Conservation (phyloP, 2,113 vertebrate species). For the Alligator mississippiensis region DNA sequence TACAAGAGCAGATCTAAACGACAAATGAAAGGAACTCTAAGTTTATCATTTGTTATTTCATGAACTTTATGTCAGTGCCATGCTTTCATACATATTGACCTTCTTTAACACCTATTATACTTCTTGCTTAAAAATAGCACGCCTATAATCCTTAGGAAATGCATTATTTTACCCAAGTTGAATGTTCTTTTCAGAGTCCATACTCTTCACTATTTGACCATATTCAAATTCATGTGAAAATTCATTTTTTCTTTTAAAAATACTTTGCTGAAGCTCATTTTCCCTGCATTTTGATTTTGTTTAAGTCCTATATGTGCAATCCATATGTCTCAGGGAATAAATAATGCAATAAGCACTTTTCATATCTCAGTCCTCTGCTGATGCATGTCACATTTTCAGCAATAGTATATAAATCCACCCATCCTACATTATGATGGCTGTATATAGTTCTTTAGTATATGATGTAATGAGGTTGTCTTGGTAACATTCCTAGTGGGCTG, state of each 20-base stretch:
- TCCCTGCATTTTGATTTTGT: not conserved
- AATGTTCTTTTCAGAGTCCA: constrained; percentile 4
- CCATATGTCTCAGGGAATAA: not conserved
- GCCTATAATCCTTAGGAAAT: constrained; percentile 15
- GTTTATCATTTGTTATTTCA: not conserved
- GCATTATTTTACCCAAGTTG: constrained; percentile 7
- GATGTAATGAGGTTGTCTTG: constrained; percentile 45
- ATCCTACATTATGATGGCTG: not conserved
- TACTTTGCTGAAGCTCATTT: rapidly evolving
- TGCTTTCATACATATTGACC: constrained; percentile 53
- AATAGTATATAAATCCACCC: not conserved
- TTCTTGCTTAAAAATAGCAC: not conserved
- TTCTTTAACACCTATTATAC: constrained; percentile 56
- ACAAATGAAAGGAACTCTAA: not conserved
- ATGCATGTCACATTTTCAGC: not conserved
- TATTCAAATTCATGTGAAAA: not conserved
- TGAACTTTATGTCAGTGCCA: not conserved
- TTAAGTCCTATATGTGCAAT: not conserved
- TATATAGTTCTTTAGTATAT: not conserved
- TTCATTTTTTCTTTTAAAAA: not conserved
- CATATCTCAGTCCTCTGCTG: not conserved
- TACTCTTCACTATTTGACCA: constrained; percentile 14
- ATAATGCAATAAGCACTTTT: not conserved
- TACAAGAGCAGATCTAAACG: not conserved
- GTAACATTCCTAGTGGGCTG: constrained; percentile 37